Conservation (phyloP, 2,888 invertebrate genomes). For the Drosophila limbata region DNA sequence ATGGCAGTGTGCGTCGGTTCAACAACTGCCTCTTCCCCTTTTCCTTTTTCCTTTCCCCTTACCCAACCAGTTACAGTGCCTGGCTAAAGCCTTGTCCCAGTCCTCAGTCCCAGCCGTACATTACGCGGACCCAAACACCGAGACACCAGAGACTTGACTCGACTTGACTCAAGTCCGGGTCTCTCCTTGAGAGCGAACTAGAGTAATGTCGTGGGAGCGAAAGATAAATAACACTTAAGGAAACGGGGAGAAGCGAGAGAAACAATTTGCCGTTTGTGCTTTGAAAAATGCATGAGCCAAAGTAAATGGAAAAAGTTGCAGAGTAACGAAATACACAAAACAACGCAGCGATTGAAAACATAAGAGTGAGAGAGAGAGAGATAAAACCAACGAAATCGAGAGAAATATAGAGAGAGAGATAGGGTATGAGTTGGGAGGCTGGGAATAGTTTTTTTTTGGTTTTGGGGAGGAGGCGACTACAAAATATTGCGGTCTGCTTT, state of each 20-base stretch:
- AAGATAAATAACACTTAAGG: slow-evolving; percentile 81
- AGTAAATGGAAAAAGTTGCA: slow-evolving; percentile 82
- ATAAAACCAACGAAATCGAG: not conserved
- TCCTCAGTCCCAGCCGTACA: slow-evolving; percentile 49
- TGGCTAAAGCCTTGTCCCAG: slow-evolving; percentile 3
- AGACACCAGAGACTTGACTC: slow-evolving; percentile 48
- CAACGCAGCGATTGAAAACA: slow-evolving; percentile 35
- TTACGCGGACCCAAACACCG: slow-evolving; percentile 53
- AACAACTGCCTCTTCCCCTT: slow-evolving; percentile 1
- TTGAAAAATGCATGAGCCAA: slow-evolving; percentile 81
- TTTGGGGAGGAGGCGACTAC: slow-evolving; percentile 33
- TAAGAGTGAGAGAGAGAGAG: not conserved
- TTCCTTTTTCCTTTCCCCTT: not conserved
- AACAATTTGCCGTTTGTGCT: slow-evolving; percentile 81
- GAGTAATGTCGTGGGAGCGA: slow-evolving; percentile 79
- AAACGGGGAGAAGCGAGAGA: slow-evolving; percentile 54
- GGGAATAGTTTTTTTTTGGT: slow-evolving; percentile 58
- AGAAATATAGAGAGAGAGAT: not conserved
- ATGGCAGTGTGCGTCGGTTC: slow-evolving; percentile 32
- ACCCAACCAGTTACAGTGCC: not conserved
- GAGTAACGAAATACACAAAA: slow-evolving; percentile 64
- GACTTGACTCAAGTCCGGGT: slow-evolving; percentile 31
- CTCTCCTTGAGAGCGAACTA: slow-evolving; percentile 61
- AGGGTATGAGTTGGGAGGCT: slow-evolving; percentile 16
- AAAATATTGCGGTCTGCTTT: slow-evolving; percentile 79